These are phyloP conservation scores for Helarctos malayanus DNA, from an alignment of 2,797 vertebrate genomes.

Conservation along the genomic window DNA sequence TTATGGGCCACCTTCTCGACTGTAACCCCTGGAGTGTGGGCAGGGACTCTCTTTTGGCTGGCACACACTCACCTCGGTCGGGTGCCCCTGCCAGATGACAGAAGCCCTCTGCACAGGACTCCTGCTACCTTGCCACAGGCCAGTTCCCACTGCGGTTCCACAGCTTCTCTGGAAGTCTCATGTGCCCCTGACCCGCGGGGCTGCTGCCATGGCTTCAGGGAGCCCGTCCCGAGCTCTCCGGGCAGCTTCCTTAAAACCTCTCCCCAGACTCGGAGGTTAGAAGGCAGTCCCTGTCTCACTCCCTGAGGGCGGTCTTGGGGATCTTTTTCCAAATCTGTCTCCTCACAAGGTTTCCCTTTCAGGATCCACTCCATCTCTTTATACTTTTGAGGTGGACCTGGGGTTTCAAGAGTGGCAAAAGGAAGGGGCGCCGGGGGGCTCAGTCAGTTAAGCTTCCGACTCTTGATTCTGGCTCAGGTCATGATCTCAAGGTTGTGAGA, in stretches of 20 bases:
- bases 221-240: background rate
- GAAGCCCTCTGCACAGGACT: background rate
- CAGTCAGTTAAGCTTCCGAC: background rate
- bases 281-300: background rate
- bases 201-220: background rate
- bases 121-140: background rate
- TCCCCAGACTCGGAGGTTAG: background rate
- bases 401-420: background rate
- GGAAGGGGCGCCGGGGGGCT: background rate
- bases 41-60: background rate
- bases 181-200: too few relatives aligned
- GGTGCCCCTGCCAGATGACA: background rate
- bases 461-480: background rate
- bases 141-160: background rate
- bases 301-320: background rate
- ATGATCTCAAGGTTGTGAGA: background rate
- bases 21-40: background rate
- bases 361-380: background rate
- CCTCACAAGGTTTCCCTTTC: background rate
- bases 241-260: background rate
- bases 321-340: background rate
- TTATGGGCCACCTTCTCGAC: background rate
- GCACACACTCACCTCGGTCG: background rate
- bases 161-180: background rate
- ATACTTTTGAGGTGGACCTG: background rate